Conservation (phyloP, 2,113 vertebrate species). For the Tyrannus savana region DNA sequence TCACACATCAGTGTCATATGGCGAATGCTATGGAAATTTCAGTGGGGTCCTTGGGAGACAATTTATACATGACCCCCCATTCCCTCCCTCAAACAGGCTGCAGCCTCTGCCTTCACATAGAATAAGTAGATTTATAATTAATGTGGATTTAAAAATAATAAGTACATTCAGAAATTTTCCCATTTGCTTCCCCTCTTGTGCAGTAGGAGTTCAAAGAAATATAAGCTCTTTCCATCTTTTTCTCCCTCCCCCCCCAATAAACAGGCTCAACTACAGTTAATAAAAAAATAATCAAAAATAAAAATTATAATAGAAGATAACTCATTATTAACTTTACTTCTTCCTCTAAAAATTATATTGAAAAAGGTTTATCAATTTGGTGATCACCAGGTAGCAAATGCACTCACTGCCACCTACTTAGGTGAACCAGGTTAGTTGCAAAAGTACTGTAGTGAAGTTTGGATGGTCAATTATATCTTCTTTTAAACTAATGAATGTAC, state of each 20-base stretch:
- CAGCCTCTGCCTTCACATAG: constrained; percentile 63
- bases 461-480: constrained; percentile 66
- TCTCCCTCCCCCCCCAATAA: background rate
- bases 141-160: constrained; percentile 74
- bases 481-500: constrained; percentile 64
- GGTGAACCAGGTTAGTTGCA: constrained; percentile 59
- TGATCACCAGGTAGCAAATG: constrained; percentile 71
- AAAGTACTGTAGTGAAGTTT: constrained; percentile 45
- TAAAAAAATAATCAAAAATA: background rate
- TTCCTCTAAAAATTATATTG: constrained; percentile 36
- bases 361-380: constrained; percentile 76
- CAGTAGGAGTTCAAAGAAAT: constrained; percentile 36
- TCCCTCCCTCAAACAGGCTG: constrained; percentile 26
- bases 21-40: constrained; percentile 85
- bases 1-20: constrained; percentile 96
- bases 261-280: constrained; percentile 60
- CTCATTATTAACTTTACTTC: constrained; percentile 66
- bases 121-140: constrained; percentile 79
- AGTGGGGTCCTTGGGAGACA: constrained; percentile 79
- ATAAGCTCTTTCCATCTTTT: background rate
- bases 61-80: constrained; percentile 74
- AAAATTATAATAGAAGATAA: constrained; percentile 35
- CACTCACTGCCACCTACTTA: constrained; percentile 46
- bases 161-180: constrained; percentile 14
- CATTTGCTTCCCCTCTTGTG: constrained; percentile 10